Evolutionary conservation across 2,888 invertebrate genomes (phyloP).

Genomic region (Girardia tigrina): DNA sequence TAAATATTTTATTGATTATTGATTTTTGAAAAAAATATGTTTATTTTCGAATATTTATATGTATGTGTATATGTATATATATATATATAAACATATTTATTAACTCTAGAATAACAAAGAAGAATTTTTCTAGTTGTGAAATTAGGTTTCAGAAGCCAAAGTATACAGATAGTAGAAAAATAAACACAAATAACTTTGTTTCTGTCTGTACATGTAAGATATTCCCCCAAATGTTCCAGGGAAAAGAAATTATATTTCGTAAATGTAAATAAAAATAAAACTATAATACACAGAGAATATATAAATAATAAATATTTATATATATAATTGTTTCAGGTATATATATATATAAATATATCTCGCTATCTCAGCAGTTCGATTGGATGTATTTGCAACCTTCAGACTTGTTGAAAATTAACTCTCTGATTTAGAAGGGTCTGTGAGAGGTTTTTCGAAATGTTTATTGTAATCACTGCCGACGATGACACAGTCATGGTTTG

Average conservation of each 20-base stretch:
- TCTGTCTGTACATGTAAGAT: background rate
- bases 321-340: background rate
- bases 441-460: background rate
- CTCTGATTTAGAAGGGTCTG: background rate
- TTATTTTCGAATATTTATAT: background rate
- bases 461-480: background rate
- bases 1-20: background rate
- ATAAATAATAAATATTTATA: background rate
- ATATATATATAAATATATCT: background rate
- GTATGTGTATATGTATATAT: no score
- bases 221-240: no score
- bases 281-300: background rate
- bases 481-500: constrained; percentile 13
- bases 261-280: no score
- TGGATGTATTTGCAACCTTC: background rate
- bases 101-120: background rate
- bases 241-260: no score
- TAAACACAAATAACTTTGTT: background rate
- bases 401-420: background rate
- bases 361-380: background rate
- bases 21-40: background rate
- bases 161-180: background rate
- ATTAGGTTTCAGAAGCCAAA: background rate
- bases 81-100: no score
- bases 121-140: background rate